Base-by-base conservation (phyloP, 2,888 invertebrate species). In the Serripes groenlandicus region DNA sequence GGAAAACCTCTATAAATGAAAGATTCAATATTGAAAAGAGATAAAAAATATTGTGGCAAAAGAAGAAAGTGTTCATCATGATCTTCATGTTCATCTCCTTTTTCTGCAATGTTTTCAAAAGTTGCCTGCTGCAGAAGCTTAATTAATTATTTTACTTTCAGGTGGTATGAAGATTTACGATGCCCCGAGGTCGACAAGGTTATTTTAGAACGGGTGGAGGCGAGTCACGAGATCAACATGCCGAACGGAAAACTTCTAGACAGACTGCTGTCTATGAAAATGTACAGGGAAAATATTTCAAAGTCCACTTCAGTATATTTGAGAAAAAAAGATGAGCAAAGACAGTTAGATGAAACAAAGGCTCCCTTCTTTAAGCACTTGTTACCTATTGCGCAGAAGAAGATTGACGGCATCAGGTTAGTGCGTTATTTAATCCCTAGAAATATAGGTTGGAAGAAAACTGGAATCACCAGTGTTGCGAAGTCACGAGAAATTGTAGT, bases 201-300 rank as follows among this genome's bases (percentile, higher is more conserved):
- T 0, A 89, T 94, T 32, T 35, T 80, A 35, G 62, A 88, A n/a
- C 85, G 94, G 72, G 79, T 94, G 30, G 70, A 85, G 11, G 73
- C 78, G 0, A 92, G 93, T 18, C 93, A 92, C 54, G 62, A 78
- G 69, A 85, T 94, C 5, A 90, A 84, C 32, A 83, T 94, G 54
- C 91, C 93, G 21, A 92, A 92, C 80, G 94, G 94, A 3, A 94
- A 94, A 81, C 88, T 94, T 26, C 91, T 94, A 83, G 94, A 94
- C 77, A 86, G 94, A 32, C 84, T 94, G 49, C 86, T 94, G 60
- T 90, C 91, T 4, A 82, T 94, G 30, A 91, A 91, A 71, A 79
- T 90, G 75, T 82, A 86, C 35, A 70, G 90, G n/a, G 90, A 86
- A 49, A 71, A 75, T 49, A 77, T 72, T 1, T 15, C 23, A 28